Base-by-base conservation (phyloP, 1,140 invertebrate genomes). In the Rhyzopertha dominica region DNA sequence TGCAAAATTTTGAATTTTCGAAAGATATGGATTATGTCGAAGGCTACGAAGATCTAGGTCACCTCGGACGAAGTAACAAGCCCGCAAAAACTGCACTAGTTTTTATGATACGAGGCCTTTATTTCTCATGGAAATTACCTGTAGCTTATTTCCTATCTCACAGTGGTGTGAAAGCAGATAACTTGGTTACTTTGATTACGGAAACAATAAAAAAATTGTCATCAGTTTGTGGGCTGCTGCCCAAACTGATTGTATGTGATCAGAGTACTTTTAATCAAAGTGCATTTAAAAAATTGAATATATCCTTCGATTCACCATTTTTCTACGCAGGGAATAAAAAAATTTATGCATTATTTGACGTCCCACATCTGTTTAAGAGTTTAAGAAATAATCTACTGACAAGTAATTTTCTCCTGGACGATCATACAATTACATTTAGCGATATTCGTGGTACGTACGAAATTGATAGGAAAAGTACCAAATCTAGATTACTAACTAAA, bases 31-130 rank as follows among this genome's bases (percentile, higher is more conserved):
- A 46, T 16, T 7, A 40, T 2, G 41, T 50, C n/a, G 30, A 45
- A 28, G 48, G 48, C 5, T 45, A 30, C 41, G 37, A 44, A 22
- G 48, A 50, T 31, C 24, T 50, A 5, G 48, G 48, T 12, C 13
- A 24, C 1, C 14, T 50, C 3, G 48, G 48, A 13, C 16, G 43
- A 23, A 5, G 7, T 4, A 1, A 12, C n/a, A 23, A 31, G 10
- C 4, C 16, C 5, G 48, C 43, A n/a, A 46, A 24, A 9, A 35
- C 39, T 19, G 37, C 36, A 9, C 36, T 50, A 12, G 48, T 50
- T 10, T 40, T 50, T 39, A 30, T 37, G n/a, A 14, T 50, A 4
- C 37, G 37, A 39, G 43, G 48, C 1, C 9, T 50, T 18, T 39
- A 40, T 39, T 35, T 24, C 7, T 14, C 18, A 5, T 49, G 47